Percentiles rank a stretch among this genome's conserved stretches.
phyloP scores from a whole-genome alignment of 2,113 vertebrate species.

The Mustelus asterias region DNA sequence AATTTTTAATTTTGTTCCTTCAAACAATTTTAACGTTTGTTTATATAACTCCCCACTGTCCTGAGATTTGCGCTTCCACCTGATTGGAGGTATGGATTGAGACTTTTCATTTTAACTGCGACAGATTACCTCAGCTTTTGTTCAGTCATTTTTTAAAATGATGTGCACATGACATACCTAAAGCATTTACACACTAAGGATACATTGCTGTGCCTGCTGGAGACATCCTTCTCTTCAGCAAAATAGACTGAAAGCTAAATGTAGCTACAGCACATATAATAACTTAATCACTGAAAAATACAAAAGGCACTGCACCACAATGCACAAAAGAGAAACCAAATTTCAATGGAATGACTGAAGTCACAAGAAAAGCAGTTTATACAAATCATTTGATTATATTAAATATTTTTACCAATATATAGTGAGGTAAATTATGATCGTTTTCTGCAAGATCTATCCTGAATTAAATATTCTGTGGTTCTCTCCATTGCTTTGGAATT shows the following conservation, averaged over 20 bases:
- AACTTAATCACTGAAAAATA: not conserved
- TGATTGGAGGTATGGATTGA: not conserved
- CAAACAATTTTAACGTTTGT: slow-evolving; percentile 12
- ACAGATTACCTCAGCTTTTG: not conserved
- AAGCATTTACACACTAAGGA: not conserved
- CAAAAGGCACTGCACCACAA: not conserved
- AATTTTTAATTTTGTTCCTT: slow-evolving; percentile 26
- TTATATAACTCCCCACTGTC: not conserved
- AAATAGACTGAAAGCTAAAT: not conserved
- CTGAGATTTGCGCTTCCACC: not conserved
- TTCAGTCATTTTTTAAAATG: not conserved
- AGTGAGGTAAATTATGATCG: not conserved
- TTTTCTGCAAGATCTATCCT: not conserved
- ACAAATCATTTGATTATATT: not conserved
- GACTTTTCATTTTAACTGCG: not conserved
- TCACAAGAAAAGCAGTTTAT: not conserved
- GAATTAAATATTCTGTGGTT: not conserved
- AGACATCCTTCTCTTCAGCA: not conserved
- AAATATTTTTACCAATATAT: not conserved
- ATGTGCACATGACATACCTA: not conserved
- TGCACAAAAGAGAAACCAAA: not conserved
- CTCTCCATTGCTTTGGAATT: not conserved
- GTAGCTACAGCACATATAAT: not conserved
- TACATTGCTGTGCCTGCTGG: not conserved
- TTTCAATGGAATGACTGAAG: not conserved